Percentiles rank a stretch among this genome's conserved stretches.
Evolutionary conservation across 2,888 invertebrate genomes (phyloP).

Genomic region (Apamea crenata): DNA sequence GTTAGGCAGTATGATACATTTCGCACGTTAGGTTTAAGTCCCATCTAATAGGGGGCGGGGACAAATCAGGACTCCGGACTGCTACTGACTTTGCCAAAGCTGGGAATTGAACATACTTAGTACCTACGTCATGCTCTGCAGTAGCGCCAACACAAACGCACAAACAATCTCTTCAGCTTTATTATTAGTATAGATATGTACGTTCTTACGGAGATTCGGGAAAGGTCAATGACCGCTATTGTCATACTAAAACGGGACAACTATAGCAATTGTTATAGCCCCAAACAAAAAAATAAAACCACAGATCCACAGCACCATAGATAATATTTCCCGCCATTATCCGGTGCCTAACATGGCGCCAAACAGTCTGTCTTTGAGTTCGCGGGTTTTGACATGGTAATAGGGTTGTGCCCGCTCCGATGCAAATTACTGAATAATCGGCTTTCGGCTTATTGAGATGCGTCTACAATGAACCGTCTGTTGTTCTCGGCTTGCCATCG

Average conservation of each 20-base stretch:
- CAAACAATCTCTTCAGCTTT: too few relatives aligned
- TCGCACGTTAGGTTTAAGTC: too few relatives aligned
- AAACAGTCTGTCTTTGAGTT: conserved; percentile 70
- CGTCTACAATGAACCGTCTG: conserved; percentile 78
- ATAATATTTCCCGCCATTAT: conserved; percentile 57
- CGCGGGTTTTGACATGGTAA: conserved; percentile 84
- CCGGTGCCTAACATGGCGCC: conserved; percentile 53
- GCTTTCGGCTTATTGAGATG: conserved; percentile 84
- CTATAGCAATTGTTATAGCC: neutral
- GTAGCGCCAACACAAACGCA: too few relatives aligned
- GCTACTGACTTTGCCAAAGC: too few relatives aligned
- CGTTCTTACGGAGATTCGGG: neutral
- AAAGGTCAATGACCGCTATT: neutral
- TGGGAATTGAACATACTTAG: too few relatives aligned
- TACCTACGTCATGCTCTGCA: too few relatives aligned
- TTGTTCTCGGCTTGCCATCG: conserved; percentile 71
- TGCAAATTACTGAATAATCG: conserved; percentile 87
- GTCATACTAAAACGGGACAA: neutral
- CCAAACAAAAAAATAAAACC: conserved; percentile 1
- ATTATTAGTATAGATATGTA: too few relatives aligned
- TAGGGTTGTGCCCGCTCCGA: conserved; percentile 77
- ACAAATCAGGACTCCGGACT: too few relatives aligned
- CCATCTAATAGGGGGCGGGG: too few relatives aligned
- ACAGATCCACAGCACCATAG: conserved; percentile 44
- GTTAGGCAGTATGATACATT: neutral